These are phyloP conservation scores for Caenorhabditis sp. DNA, from an alignment of 2,888 invertebrate genomes.

Conservation along the genomic window DNA sequence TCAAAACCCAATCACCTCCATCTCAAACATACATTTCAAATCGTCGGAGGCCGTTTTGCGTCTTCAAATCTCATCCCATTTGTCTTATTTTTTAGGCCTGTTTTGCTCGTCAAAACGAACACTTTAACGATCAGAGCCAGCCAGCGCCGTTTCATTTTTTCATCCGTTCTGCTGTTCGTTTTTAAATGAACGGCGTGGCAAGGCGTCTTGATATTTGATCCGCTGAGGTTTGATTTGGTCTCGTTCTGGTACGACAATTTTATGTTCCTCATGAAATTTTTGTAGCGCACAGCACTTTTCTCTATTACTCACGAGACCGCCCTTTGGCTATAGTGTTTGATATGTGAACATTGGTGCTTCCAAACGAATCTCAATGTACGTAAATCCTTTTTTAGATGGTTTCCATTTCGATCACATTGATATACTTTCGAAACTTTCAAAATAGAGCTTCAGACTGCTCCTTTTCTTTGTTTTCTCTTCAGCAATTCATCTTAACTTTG, in stretches of 20 bases:
- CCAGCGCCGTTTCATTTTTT: conserved; percentile 6
- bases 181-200: neutral
- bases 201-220: neutral
- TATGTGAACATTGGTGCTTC: conserved; percentile 4
- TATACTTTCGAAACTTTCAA: neutral
- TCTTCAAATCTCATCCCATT: conserved; percentile 14
- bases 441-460: conserved; percentile 7
- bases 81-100: neutral
- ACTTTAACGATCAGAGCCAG: conserved; percentile 16
- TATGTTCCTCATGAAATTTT: neutral
- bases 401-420: neutral
- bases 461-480: neutral
- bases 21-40: neutral
- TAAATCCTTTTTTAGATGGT: neutral
- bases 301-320: neutral
- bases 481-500: neutral
- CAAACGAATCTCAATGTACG: neutral
- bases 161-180: neutral
- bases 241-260: neutral
- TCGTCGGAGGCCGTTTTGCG: too few relatives aligned
- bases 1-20: conserved; percentile 3
- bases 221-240: neutral
- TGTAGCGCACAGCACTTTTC: neutral
- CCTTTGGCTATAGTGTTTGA: conserved; percentile 2
- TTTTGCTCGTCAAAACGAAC: conserved; percentile 11